Percentiles rank a stretch among this genome's conserved stretches.
phyloP scores from a whole-genome alignment of 2,113 vertebrate genomes.

The Cyrtonyx montezumae region DNA sequence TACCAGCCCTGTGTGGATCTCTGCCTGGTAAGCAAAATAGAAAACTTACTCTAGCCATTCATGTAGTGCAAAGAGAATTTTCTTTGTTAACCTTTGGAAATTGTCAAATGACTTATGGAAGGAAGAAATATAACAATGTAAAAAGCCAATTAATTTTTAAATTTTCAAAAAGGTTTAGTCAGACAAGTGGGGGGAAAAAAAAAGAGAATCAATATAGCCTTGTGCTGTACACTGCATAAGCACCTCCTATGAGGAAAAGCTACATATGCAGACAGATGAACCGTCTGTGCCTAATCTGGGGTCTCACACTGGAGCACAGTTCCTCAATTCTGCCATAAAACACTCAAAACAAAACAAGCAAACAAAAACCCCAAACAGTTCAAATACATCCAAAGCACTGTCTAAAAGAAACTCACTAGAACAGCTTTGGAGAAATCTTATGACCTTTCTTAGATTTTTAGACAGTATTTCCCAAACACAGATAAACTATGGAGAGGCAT shows the following conservation, averaged over 20 bases:
- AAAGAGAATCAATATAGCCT: neutral
- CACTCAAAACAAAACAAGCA: neutral
- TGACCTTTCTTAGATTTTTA: constrained; percentile 39
- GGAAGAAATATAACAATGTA: neutral
- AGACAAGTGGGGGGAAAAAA: neutral
- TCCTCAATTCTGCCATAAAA: neutral
- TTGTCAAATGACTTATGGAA: neutral
- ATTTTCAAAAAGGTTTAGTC: neutral
- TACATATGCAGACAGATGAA: neutral
- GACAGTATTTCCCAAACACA: constrained; percentile 59
- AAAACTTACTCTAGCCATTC: neutral
- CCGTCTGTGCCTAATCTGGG: neutral
- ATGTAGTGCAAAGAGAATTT: neutral
- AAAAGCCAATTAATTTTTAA: no score
- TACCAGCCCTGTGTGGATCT: neutral
- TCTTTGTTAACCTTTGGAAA: constrained; percentile 16
- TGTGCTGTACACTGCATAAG: neutral
- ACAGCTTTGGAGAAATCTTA: neutral
- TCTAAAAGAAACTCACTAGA: neutral
- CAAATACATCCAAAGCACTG: neutral
- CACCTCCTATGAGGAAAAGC: neutral
- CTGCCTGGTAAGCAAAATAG: constrained; percentile 41
- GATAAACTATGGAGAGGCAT: constrained; percentile 59
- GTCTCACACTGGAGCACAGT: neutral
- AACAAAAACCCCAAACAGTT: neutral